Evolutionary conservation across 2,113 vertebrate genomes (phyloP), one percentile per base, ranked within the genome.

Genomic region (Paramisgurnus dabryanus): DNA sequence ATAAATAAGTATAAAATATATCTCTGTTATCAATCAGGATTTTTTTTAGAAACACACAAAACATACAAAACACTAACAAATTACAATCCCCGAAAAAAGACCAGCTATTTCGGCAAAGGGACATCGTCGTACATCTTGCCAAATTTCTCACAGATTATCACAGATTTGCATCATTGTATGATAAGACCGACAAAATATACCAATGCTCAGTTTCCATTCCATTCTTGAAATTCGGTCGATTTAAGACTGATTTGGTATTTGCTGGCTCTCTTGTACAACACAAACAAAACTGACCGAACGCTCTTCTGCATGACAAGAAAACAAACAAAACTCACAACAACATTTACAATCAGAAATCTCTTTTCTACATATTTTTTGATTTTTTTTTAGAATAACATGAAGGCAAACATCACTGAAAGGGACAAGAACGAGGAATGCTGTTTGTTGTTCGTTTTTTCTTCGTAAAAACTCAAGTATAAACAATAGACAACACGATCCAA

Each of bases 1-100:
- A 98, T 98, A 97, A 98, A 98, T 98, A 96, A 96, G 95, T 97
- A 98, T 92, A 98, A 97, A 97, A 96, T 96, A 98, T 93, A 96
- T 95, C 90, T 96, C 92, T 90, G 91, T 92, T 91, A 93, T 91
- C 90, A 89, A 91, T 89, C 90, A 92, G 92, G 92, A 80, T 78
- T 91, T 90, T 91, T 87, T 92, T 77, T 88, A 93, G 93, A 95
- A 95, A 94, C 84, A 90, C 90, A 87, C 80, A 82, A 88, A 89
- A 95, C 93, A 92, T 92, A 95, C 89, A 95, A 94, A 94, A 94
- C 85, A 89, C 85, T 82, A 79, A 91, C 88, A 86, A 86, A 89
- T 90, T 91, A 93, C 91, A 84, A 89, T 89, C 87, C 91, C 95
- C 93, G 93, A 96, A 95, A 95, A 95, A 96, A 95, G 93, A 95